phyloP scores from a whole-genome alignment of 2,888 invertebrate species.

The Augiades crinisus region DNA sequence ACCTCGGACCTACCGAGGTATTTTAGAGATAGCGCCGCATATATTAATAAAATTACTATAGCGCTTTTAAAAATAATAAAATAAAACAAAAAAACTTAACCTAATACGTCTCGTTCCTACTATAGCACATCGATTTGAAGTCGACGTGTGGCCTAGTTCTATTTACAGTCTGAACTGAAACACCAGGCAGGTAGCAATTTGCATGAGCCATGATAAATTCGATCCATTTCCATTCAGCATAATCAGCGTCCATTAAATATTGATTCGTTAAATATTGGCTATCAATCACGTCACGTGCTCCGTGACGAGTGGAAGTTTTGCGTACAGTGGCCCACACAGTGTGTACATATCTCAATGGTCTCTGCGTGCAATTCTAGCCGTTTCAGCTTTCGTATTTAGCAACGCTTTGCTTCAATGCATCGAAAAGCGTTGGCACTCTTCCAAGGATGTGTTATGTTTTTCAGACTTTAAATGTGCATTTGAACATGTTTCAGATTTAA shows the following conservation, averaged over 20 bases:
- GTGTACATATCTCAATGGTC: not conserved
- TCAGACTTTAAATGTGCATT: not conserved
- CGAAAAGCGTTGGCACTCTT: not conserved
- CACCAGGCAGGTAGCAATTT: conserved; percentile 13
- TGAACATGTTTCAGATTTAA: too few relatives aligned
- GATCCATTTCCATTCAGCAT: conserved; percentile 17
- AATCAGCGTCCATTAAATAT: conserved; percentile 32
- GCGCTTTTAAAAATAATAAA: too few relatives aligned
- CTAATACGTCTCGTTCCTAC: not conserved
- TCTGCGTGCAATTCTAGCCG: not conserved
- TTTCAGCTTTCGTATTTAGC: not conserved
- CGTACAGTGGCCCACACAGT: not conserved
- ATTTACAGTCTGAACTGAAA: conserved; percentile 6
- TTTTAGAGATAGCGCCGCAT: too few relatives aligned
- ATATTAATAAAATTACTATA: too few relatives aligned
- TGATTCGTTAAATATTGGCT: conserved; percentile 32
- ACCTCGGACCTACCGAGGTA: too few relatives aligned
- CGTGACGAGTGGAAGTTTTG: conserved; percentile 23
- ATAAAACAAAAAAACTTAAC: too few relatives aligned
- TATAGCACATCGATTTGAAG: conserved; percentile 11
- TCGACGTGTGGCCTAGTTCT: conserved; percentile 6
- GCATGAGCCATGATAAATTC: conserved; percentile 2
- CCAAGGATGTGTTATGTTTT: not conserved
- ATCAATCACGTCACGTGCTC: conserved; percentile 35
- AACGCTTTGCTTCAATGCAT: not conserved